Conservation (phyloP, 2,797 vertebrate genomes). For the Cossypha dichroa region DNA sequence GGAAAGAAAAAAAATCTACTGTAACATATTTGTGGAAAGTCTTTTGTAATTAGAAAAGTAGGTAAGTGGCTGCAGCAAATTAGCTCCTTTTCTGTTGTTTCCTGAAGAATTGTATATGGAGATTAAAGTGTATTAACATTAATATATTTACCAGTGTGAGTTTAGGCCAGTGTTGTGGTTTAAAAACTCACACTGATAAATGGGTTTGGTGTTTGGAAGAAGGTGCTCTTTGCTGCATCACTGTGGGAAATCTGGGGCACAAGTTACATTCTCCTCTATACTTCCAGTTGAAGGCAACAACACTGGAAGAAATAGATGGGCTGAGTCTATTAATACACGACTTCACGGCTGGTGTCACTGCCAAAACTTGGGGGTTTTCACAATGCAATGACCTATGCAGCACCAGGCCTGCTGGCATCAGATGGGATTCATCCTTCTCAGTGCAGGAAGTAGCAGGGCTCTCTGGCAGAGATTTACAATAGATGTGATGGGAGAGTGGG, state of each 20-base stretch:
- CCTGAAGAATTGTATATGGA: conserved; percentile 83
- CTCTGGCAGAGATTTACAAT: background rate
- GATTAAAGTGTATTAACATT: conserved; percentile 73
- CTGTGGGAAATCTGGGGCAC: background rate
- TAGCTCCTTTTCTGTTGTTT: background rate
- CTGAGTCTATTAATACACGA: background rate
- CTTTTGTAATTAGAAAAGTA: background rate
- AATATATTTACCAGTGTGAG: background rate
- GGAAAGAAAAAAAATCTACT: background rate
- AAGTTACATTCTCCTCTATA: background rate
- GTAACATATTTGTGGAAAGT: background rate
- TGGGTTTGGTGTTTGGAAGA: conserved; percentile 83
- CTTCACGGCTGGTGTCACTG: background rate
- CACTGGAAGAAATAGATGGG: background rate
- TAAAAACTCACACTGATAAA: conserved; percentile 75
- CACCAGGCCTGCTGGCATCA: background rate
- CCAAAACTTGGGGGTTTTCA: background rate
- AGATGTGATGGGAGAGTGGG: background rate
- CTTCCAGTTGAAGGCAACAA: background rate
- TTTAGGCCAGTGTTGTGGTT: background rate
- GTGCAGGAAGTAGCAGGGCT: background rate
- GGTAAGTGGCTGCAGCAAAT: background rate
- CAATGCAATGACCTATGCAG: background rate
- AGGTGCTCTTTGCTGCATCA: conserved; percentile 79
- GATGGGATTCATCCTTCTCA: background rate